A percentile compares a stretch with the other conserved stretches of the same genome.
These are phyloP conservation scores for Lepeophtheirus nordmannii DNA, from an alignment of 2,888 invertebrate genomes.

Conservation along the genomic window DNA sequence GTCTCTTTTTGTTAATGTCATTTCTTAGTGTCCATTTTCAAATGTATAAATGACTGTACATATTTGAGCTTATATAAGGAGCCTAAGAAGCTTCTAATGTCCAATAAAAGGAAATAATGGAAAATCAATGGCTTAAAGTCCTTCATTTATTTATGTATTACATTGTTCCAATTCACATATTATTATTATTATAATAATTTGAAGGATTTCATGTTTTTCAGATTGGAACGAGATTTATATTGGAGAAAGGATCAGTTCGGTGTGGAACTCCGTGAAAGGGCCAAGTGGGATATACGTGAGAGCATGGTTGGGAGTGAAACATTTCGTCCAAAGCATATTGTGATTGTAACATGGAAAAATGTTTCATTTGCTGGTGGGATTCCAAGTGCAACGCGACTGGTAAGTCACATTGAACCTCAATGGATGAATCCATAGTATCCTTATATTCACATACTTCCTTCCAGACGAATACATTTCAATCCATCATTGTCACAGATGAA, in stretches of 20 bases:
- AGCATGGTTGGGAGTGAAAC: constrained; percentile 80
- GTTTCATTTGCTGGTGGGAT: constrained; percentile 73
- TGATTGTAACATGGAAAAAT: constrained; percentile 89
- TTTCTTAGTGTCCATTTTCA: no score
- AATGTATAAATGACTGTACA: no score
- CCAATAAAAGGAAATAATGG: no score
- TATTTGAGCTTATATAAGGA: no score
- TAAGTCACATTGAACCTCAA: constrained; percentile 26
- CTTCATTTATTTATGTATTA: no score
- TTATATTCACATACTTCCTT: no score
- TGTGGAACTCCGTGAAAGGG: constrained; percentile 64
- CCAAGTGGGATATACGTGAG: constrained; percentile 73
- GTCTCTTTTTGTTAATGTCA: no score
- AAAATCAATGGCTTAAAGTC: no score
- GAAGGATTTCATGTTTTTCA: constrained; percentile 17
- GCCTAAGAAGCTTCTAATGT: no score
- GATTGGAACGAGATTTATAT: constrained; percentile 51
- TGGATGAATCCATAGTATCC: no score
- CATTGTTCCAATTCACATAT: no score
- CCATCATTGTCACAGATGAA: constrained; percentile 80
- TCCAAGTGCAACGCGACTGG: constrained; percentile 30
- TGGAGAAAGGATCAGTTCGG: constrained; percentile 62
- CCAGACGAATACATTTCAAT: constrained; percentile 88
- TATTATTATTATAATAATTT: no score
- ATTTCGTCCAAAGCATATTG: constrained; percentile 75